Percentiles rank a stretch among this genome's conserved stretches.
phyloP scores from a whole-genome alignment of 2,113 vertebrate genomes.

The Paradoxurus hermaphroditus region DNA sequence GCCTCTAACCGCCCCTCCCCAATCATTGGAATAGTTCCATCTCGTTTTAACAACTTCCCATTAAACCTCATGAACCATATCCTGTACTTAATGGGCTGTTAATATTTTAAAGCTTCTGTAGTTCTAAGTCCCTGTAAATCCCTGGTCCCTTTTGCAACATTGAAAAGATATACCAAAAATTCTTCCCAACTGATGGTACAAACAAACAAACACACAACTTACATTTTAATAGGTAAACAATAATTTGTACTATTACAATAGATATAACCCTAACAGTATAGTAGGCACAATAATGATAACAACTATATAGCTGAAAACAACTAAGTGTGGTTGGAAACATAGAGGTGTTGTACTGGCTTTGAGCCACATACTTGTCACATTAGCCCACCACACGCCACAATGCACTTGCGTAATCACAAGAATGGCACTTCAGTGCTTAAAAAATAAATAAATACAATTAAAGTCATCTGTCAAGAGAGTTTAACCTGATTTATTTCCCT shows the following conservation, averaged over 20 bases:
- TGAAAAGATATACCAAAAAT: slow-evolving; percentile 69
- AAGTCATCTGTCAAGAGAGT: slow-evolving; percentile 5
- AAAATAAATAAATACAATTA: slow-evolving; percentile 43
- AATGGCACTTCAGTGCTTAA: slow-evolving; percentile 8
- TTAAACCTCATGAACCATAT: slow-evolving; percentile 79
- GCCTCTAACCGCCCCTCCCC: slow-evolving; percentile 41
- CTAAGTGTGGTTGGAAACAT: neutral
- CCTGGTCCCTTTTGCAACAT: slow-evolving; percentile 60
- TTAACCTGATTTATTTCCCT: slow-evolving; percentile 32
- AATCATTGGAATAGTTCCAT: slow-evolving; percentile 68
- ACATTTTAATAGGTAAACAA: slow-evolving; percentile 54
- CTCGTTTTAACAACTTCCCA: slow-evolving; percentile 77
- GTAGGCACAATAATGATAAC: neutral
- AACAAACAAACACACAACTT: slow-evolving; percentile 45
- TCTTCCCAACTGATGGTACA: slow-evolving; percentile 42
- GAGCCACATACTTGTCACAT: slow-evolving; percentile 38
- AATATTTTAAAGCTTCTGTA: slow-evolving; percentile 79
- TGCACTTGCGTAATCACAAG: slow-evolving; percentile 42
- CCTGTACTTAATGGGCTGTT: slow-evolving; percentile 76
- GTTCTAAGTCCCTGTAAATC: slow-evolving; percentile 74
- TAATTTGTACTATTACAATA: slow-evolving; percentile 43
- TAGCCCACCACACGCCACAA: neutral
- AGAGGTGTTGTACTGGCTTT: slow-evolving; percentile 9
- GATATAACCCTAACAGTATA: slow-evolving; percentile 13
- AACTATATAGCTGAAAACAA: slow-evolving; percentile 43